Percentiles rank a stretch among this genome's conserved stretches.
phyloP scores from a whole-genome alignment of 2,888 invertebrate species.

The Tortrix viridana region DNA sequence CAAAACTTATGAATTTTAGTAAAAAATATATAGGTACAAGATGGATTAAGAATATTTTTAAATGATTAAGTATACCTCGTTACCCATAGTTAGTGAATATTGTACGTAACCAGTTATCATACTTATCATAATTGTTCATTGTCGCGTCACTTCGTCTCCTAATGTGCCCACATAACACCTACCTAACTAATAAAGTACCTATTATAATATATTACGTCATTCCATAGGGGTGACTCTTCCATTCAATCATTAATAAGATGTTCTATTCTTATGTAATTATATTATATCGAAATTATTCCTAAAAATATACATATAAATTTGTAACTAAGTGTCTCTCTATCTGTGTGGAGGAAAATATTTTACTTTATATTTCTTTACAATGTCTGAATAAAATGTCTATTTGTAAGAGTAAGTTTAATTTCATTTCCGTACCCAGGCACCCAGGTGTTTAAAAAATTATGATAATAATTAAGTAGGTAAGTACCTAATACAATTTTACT shows the following conservation, averaged over 20 bases:
- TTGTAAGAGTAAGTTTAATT: conserved; percentile 61
- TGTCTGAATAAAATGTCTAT: conserved; percentile 80
- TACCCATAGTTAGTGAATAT: conserved; percentile 30
- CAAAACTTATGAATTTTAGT: conserved; percentile 76
- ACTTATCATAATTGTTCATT: conserved; percentile 1
- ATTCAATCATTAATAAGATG: conserved; percentile 25
- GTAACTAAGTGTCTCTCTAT: conserved; percentile 73
- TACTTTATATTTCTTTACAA: conserved; percentile 80
- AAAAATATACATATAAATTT: conserved; percentile 75
- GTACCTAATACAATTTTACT: no score
- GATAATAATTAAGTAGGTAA: no score
- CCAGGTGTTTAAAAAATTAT: neutral
- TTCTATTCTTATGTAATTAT: conserved; percentile 41
- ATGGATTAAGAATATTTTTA: conserved; percentile 36
- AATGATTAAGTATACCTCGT: conserved; percentile 33
- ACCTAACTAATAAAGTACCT: conserved; percentile 12
- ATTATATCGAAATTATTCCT: conserved; percentile 76
- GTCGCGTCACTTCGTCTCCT: conserved; percentile 13
- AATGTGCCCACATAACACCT: conserved; percentile 21
- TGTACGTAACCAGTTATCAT: no score
- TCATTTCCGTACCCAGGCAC: conserved; percentile 47
- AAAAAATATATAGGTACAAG: conserved; percentile 54
- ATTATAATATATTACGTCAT: conserved; percentile 13
- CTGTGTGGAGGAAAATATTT: conserved; percentile 68
- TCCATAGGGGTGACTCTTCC: conserved; percentile 28